These are phyloP conservation scores for Mobula hypostoma DNA, from an alignment of 2,113 vertebrate genomes.

Conservation along the genomic window DNA sequence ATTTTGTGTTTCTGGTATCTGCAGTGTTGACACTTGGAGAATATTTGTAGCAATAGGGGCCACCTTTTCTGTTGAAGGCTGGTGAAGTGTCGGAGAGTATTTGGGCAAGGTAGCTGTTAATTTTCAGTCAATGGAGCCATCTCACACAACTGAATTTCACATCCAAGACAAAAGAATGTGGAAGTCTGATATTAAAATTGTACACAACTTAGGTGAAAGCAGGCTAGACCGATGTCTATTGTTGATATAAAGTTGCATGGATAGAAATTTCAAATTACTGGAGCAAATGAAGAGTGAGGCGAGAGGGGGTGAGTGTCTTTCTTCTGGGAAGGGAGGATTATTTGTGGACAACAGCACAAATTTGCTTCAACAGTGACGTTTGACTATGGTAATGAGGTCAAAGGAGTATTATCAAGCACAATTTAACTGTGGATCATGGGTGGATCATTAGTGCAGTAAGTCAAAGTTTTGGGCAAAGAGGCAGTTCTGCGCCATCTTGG, in stretches of 20 bases:
- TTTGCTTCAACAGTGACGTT: not conserved
- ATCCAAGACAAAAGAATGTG: not conserved
- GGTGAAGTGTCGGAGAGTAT: not conserved
- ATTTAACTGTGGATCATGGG: no score
- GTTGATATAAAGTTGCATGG: not conserved
- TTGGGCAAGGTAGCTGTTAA: not conserved
- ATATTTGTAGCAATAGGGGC: not conserved
- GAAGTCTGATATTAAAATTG: not conserved
- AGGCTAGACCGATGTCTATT: not conserved
- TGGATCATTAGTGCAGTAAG: no score
- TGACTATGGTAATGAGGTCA: no score
- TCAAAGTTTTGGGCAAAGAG: no score
- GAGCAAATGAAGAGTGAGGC: not conserved
- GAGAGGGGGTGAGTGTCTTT: not conserved
- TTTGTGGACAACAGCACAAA: not conserved
- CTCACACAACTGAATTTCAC: not conserved
- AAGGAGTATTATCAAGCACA: no score
- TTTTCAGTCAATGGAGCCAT: no score
- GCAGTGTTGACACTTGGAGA: not conserved
- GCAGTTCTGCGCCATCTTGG: no score
- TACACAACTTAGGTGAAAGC: not conserved
- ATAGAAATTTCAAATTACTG: not conserved
- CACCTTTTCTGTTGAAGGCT: not conserved
- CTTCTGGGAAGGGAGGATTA: not conserved
- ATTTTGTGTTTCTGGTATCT: not conserved